These are phyloP conservation scores for Pundamilia nyererei DNA, from an alignment of 2,113 vertebrate species.

Conservation along the genomic window DNA sequence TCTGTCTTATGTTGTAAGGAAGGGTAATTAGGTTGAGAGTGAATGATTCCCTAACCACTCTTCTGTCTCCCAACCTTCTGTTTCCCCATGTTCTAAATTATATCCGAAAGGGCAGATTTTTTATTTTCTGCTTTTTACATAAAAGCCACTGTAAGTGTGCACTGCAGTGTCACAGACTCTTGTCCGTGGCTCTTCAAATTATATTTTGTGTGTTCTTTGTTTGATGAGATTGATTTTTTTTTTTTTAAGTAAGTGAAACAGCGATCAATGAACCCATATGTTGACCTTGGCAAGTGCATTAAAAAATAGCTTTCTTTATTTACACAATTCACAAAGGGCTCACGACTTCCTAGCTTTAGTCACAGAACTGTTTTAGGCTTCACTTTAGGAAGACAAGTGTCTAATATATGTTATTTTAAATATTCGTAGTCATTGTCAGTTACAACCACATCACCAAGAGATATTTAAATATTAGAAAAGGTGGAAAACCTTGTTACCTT, in stretches of 20 bases:
- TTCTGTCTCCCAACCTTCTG: conserved; percentile 76
- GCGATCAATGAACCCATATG: background rate
- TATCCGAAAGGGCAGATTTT: conserved; percentile 31
- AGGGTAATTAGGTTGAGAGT: conserved; percentile 72
- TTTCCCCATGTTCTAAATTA: conserved; percentile 65
- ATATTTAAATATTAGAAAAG: background rate
- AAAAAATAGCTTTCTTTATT: background rate
- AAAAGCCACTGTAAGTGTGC: conserved; percentile 32
- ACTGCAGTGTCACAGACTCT: background rate
- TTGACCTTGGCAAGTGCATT: background rate
- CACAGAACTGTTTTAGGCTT: background rate
- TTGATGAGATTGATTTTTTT: background rate
- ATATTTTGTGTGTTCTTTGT: background rate
- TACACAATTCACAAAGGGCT: background rate
- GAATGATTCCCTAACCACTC: conserved; percentile 71
- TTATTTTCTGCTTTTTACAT: background rate
- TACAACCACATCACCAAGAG: background rate
- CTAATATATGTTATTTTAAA: background rate
- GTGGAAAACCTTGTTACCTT: background rate
- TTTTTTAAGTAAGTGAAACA: background rate
- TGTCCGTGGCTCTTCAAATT: background rate
- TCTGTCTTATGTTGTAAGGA: conserved; percentile 64
- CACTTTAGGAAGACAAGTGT: background rate
- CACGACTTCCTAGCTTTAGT: background rate
- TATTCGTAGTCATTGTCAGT: background rate